Evolutionary conservation across 2,888 invertebrate genomes (phyloP), one percentile per base, ranked within the genome.

Genomic region (Drosophila rellima): DNA sequence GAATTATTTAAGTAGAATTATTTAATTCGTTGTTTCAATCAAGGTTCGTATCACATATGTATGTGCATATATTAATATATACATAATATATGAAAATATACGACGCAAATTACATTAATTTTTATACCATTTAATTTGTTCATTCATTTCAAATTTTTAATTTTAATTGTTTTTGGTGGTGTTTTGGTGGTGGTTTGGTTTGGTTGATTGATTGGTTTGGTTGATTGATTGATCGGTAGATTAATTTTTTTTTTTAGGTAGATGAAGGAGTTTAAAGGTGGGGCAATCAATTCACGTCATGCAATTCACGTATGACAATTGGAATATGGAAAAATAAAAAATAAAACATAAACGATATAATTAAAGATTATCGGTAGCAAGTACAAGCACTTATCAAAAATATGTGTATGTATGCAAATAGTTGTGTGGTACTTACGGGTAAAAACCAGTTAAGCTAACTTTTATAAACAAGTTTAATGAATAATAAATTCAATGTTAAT

Each of bases 251-350:
- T 73, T 70, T 70, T 75, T 80, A 81, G 82, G 80, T 87, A 75
- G 78, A 80, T 84, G 87, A 76, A 80, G 83, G 86, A 80, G 63
- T 75, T 81, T 63, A 80, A 78, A 82, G 80, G 85, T 86, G 74
- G 83, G 74, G 80, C 89, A 88, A 86, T 88, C 90, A 89, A 88
- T 90, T 90, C 87, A 90, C 90, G 79, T 89, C 91, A 91, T 91
- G 91, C 91, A 90, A 83, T 73, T 80, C 88, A 88, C 85, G 79
- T 82, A 87, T 78, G 76, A 81, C 62, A 77, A 71, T 82, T 85
- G 82, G 88, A 65, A 80, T 82, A 88, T 81, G 82, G 68, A 83
- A 88, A 81, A 88, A 83, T 63, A 81, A 78, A 69, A 50, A 50
- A 50, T 61, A 80, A 76, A 83, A 71, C 50, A 71, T 60, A 80